A percentile compares a stretch with the other conserved stretches of the same genome.
phyloP scores from a whole-genome alignment of 2,113 vertebrate species.

The Rhinoderma darwinii region DNA sequence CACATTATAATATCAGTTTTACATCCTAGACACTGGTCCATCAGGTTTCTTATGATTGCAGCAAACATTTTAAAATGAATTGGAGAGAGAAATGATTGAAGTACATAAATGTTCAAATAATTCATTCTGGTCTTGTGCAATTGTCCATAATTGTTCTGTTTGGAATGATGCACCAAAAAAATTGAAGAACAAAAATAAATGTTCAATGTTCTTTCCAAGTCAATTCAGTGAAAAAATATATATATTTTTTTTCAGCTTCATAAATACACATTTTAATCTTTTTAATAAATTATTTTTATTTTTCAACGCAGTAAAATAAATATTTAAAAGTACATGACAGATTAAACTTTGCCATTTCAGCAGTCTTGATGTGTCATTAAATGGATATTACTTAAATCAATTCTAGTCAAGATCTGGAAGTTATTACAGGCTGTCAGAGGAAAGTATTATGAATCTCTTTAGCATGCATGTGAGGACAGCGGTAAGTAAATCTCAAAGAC shows the following conservation, averaged over 20 bases:
- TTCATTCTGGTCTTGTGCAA: background rate
- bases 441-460: conserved; percentile 35
- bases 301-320: conserved; percentile 24
- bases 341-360: conserved; percentile 21
- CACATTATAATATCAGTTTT: conserved; percentile 7
- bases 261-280: conserved; percentile 23
- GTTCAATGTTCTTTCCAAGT: conserved; percentile 16
- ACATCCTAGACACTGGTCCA: conserved; percentile 24
- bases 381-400: conserved; percentile 23
- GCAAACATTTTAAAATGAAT: conserved; percentile 23
- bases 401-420: conserved; percentile 29
- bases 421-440: conserved; percentile 36
- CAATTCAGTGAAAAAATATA: conserved; percentile 23
- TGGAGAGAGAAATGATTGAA: conserved; percentile 16
- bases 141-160: conserved; percentile 35
- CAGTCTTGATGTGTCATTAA: conserved; percentile 31
- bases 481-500: conserved; percentile 24
- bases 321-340: conserved; percentile 28
- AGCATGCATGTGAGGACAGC: background rate
- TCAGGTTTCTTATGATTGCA: conserved; percentile 25
- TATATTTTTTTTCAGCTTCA: conserved; percentile 21
- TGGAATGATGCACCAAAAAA: background rate
- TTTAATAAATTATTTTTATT: conserved; percentile 30
- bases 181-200: background rate
- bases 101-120: conserved; percentile 19